Evolutionary conservation across 2,797 vertebrate genomes (phyloP), one percentile per base, ranked within the genome.

Genomic region (Muraenolepis orangiensis): DNA sequence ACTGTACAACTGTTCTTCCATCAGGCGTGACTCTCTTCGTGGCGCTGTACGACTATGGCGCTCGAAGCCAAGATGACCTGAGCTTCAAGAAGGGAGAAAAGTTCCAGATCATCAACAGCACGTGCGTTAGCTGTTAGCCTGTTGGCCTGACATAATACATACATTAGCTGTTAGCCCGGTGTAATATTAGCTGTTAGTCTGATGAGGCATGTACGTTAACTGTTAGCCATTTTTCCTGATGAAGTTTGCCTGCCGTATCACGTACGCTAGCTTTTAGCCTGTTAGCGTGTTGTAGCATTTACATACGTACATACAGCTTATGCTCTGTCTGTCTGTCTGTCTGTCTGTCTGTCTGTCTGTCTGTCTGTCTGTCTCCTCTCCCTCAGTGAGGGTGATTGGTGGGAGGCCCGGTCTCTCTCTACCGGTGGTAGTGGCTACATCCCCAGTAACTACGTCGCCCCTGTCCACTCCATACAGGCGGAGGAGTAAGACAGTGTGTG

Each of bases 351-450:
- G 69, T 66, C 26, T 57, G 51, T 31, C 28, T 32, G 20, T 20
- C 61, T 18, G 4, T 51, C 72, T 38, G 23, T 85, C 32, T 84
- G 57, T 92, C 68, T 85, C 0, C 80, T 82, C 84, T 87, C 4
- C n/a, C n/a, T n/a, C 91, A 99, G 97, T 85, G 98, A 99, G 94
- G 98, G 97, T 74, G 98, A 99, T 80, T 99, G 98, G 98, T 99
- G 98, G 98, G 98, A 99, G 57, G 98, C 96, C 28, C 96, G 96
- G 61, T 98, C 97, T 32, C 88, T 99, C 90, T 95, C 95, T 78
- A 98, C 96, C 3, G 97, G 97, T 18, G 94, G 95, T 88, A 97
- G 95, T 0, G 98, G 98, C 83, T 99, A 96, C 91, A 99, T 99
- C 91, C 98, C 98, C 89, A 99, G 97, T 91, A 98, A 99, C 89